Base-by-base conservation (phyloP, 2,888 invertebrate genomes). In the Xestia sexstrigata region DNA sequence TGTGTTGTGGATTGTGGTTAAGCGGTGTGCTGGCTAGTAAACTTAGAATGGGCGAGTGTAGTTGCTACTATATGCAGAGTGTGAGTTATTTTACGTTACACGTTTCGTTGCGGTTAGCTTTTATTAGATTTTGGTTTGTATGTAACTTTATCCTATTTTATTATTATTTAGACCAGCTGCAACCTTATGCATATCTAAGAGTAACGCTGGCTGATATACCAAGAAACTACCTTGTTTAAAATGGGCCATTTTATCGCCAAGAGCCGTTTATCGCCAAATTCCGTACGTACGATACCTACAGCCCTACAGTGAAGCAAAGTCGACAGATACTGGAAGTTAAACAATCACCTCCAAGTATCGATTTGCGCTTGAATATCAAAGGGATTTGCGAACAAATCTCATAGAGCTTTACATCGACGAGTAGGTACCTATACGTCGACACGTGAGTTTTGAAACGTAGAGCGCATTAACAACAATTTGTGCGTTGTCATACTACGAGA, bases 401-500 rank as follows among this genome's bases (percentile, higher is more conserved):
- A 58, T 26, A 52, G 11, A 49, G 23, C 20, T 17, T 55, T 45
- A 68, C 58, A 30, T 39, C 17, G 20, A 58, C 39, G 30, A 47
- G 49, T 58, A n/a, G n/a, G n/a, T n/a, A n/a, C n/a, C n/a, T n/a
- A 42, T 15, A 30, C 58, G 4, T 58, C 52, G 20, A 39, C 60
- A 47, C 81, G 74, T 70, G 72, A 63, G 63, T 82, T 71, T 74
- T 72, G n/a, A 62, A 65, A 68, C 73, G 62, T 80, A 65, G 71
- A 72, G 67, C 76, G 72, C 74, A 77, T 80, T 78, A 70, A 74
- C 76, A 81, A 73, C 42, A 76, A 76, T 79, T 91, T 90, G 84
- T 82, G 90, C 92, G 74, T 74, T 81, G 88, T 93, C 92, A 93
- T 87, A 82, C 86, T 88, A 82, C 87, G 87, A 88, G 87, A 88